phyloP scores from a whole-genome alignment of 2,797 vertebrate genomes.

The Cossypha dichroa region DNA sequence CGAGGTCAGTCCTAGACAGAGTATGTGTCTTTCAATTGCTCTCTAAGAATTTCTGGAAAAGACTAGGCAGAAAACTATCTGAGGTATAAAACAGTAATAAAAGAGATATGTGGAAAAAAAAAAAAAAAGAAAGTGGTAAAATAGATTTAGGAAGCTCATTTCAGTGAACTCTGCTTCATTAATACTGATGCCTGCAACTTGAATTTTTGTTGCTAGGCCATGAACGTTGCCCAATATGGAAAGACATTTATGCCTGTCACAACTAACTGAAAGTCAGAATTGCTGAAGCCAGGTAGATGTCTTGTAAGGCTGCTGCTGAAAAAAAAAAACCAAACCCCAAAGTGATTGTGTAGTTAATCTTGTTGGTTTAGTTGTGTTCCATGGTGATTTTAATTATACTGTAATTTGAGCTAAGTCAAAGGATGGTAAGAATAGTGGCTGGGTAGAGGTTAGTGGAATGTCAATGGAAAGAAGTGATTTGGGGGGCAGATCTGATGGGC shows the following conservation, averaged over 20 bases:
- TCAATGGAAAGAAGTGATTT: constrained; percentile 17
- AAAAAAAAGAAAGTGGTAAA: background rate
- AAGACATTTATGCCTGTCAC: background rate
- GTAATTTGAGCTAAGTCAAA: constrained; percentile 68
- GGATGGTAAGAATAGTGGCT: constrained; percentile 60
- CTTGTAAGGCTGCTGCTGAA: background rate
- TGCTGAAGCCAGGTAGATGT: background rate
- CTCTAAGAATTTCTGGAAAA: background rate
- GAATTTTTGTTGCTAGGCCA: background rate
- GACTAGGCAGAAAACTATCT: background rate
- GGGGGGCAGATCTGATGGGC: constrained; percentile 16
- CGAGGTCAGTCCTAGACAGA: background rate
- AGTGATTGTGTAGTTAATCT: constrained; percentile 57
- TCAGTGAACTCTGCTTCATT: background rate
- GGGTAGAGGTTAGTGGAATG: constrained; percentile 49
- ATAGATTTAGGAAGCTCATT: background rate
- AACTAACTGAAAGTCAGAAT: background rate
- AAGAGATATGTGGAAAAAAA: background rate
- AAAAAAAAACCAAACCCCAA: background rate
- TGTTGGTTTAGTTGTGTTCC: constrained; percentile 65
- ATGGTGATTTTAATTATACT: constrained; percentile 67
- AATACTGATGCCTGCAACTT: background rate
- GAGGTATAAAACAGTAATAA: background rate
- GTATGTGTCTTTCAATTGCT: background rate
- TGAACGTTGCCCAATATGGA: background rate